Base-by-base conservation (phyloP, 2,888 invertebrate species). In the Blastobasis lacticolella region DNA sequence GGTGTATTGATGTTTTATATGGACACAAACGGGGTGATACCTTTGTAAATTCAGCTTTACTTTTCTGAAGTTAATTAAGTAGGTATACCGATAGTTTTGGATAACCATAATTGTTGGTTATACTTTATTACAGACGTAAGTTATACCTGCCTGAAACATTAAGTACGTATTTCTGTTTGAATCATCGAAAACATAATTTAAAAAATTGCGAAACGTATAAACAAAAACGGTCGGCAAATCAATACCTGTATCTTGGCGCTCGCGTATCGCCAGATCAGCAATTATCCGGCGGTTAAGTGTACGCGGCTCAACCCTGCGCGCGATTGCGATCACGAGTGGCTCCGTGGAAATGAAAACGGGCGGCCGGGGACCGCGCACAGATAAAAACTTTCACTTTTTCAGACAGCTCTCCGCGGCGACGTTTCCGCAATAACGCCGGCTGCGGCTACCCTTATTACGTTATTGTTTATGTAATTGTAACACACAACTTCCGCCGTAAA, bases 351-450 rank as follows among this genome's bases (percentile, higher is more conserved):
- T 81, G 80, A 80, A 73, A 80, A 82, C 79, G 78, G 72, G 70
- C 73, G 75, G 69, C 78, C 71, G 63, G 81, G 85, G 82, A 82
- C 74, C 66, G 67, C 56, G 64, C 64, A 58, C 71, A 78, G 83
- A 85, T 85, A 86, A 86, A 86, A 87, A 86, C 83, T 85, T 86
- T 85, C 80, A 81, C 83, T 84, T 83, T 81, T 82, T 77, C 79
- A 74, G 75, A 74, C 77, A 75, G 78, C 73, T 74, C 80, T 78
- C 78, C 56, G 68, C 73, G 78, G 80, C 68, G 69, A 82, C 78
- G 78, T 82, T 82, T 71, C 64, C 65, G 75, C 77, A 78, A 79
- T 82, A 78, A 78, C 77, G 66, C 70, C 71, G 74, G 73, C 78
- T 78, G 78, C 57, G 78, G 72, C 66, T 62, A 67, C 73, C 64